Conservation (phyloP, 2,797 vertebrate genomes). For the Oreonectes daqikongensis region DNA sequence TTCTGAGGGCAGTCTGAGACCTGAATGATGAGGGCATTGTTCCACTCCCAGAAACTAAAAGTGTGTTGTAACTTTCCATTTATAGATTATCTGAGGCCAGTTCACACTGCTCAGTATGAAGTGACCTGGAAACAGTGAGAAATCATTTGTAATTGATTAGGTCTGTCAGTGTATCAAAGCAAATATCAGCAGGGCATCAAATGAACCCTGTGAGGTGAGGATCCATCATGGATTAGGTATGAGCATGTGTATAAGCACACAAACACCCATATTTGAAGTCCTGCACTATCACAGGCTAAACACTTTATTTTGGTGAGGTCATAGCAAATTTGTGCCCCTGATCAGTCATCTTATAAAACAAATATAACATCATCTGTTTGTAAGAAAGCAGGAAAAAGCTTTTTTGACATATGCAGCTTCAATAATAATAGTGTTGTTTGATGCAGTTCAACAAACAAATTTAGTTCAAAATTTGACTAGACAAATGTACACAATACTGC, state of each 20-base stretch:
- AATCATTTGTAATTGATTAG: constrained; percentile 38
- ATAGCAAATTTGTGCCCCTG: not conserved
- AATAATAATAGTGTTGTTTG: no score
- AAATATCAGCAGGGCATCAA: constrained; percentile 5
- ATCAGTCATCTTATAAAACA: not conserved
- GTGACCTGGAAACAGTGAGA: constrained; percentile 47
- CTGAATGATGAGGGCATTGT: not conserved
- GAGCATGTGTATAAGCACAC: not conserved
- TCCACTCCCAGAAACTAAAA: not conserved
- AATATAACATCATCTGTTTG: not conserved
- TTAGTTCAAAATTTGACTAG: not conserved
- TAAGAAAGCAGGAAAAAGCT: not conserved
- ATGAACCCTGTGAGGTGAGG: constrained; percentile 7
- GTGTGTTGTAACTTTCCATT: constrained; percentile 24
- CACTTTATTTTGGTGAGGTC: not conserved
- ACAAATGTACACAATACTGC: not conserved
- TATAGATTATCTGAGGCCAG: constrained; percentile 4
- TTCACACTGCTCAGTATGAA: constrained; percentile 18
- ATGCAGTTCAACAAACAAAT: not conserved
- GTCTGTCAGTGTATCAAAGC: constrained; percentile 7
- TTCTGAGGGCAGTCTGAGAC: not conserved
- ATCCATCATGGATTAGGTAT: not conserved
- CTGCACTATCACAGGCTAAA: not conserved
- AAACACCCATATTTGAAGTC: not conserved
- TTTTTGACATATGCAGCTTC: no score